A percentile compares a stretch with the other conserved stretches of the same genome.
Conservation (phyloP, 2,113 vertebrate genomes). For the Hipposideros armiger region DNA sequence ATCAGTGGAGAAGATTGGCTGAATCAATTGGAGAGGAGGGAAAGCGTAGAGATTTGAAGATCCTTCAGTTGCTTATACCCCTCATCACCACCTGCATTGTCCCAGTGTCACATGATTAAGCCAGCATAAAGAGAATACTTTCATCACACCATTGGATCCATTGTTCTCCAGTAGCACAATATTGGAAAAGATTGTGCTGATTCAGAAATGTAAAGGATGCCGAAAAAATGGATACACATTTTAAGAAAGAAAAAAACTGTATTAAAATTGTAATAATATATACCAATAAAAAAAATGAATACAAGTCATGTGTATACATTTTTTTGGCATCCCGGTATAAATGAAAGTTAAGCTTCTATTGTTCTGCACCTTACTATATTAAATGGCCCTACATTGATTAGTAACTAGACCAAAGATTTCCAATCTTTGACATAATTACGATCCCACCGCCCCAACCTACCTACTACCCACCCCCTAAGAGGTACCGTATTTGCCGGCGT, state of each 20-base stretch:
- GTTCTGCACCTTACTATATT: neutral
- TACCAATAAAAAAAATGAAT: no score
- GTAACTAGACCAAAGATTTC: neutral
- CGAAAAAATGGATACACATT: no score
- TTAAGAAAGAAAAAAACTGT: no score
- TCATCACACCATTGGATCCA: neutral
- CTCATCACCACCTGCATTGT: neutral
- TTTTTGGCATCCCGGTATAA: no score
- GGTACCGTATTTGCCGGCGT: neutral
- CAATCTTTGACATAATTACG: neutral
- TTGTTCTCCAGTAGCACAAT: neutral
- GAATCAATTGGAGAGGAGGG: neutral
- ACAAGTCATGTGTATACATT: no score
- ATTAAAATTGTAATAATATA: no score
- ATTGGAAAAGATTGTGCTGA: neutral
- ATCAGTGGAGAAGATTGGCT: neutral
- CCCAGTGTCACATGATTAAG: neutral
- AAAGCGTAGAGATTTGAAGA: neutral
- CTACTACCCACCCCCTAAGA: fast-evolving
- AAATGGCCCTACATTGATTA: neutral
- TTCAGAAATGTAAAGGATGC: neutral
- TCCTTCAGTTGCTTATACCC: neutral
- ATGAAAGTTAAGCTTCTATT: neutral
- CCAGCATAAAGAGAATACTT: neutral
- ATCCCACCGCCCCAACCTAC: neutral